phyloP scores from a whole-genome alignment of 2,113 vertebrate genomes.

The Apodemus speciosus region DNA sequence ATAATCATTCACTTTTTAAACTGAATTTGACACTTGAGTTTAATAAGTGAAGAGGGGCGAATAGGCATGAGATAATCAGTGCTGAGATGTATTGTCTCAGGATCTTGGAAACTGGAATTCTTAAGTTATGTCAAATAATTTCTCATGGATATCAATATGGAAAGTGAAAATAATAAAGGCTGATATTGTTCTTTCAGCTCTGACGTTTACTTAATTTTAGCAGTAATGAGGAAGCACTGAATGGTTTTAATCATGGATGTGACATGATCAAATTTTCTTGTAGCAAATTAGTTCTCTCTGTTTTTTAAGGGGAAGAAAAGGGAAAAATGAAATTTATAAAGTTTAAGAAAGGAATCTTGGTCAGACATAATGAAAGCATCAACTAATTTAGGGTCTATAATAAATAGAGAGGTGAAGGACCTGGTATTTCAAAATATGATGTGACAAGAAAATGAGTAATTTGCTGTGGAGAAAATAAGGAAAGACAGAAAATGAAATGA shows the following conservation, averaged over 20 bases:
- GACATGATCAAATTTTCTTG: constrained; percentile 42
- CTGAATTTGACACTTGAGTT: background rate
- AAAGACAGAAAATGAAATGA: constrained; percentile 9
- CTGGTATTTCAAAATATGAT: background rate
- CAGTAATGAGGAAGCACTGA: background rate
- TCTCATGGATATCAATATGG: background rate
- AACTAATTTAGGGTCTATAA: background rate
- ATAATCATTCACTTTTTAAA: background rate
- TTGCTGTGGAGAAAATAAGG: background rate
- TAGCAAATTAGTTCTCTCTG: background rate
- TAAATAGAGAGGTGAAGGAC: background rate
- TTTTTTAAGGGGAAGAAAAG: background rate
- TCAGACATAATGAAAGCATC: background rate
- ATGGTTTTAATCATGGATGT: background rate
- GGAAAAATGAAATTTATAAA: background rate
- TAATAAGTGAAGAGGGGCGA: background rate
- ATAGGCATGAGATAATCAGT: background rate
- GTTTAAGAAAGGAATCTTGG: background rate
- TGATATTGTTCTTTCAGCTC: background rate
- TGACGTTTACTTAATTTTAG: background rate
- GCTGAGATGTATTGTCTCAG: background rate
- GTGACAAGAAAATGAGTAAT: background rate
- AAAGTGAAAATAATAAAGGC: background rate
- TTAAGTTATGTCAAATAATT: constrained; percentile 25
- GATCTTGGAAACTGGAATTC: background rate